A percentile compares a stretch with the other conserved stretches of the same genome.
Conservation (phyloP, 2,113 vertebrate genomes). For the Notothenia coriiceps region DNA sequence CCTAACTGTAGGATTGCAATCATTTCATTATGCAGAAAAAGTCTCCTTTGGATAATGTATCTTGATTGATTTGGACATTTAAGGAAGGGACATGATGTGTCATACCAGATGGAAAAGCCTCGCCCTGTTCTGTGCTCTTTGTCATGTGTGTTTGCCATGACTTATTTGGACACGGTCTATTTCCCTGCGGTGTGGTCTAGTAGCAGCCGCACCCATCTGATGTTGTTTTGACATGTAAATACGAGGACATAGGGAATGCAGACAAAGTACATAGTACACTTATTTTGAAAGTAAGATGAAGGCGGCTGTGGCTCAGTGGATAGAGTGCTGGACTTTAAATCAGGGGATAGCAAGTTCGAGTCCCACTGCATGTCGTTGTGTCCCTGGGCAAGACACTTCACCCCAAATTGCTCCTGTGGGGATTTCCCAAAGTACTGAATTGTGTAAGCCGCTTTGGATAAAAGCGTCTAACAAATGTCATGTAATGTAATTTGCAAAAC, state of each 20-base stretch:
- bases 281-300: background rate
- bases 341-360: no score
- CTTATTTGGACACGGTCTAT: slow-evolving; percentile 18
- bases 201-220: background rate
- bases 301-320: no score
- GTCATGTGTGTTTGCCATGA: background rate
- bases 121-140: background rate
- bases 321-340: no score
- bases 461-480: no score
- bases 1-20: background rate
- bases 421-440: no score
- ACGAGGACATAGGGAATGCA: background rate
- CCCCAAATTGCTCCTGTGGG: no score
- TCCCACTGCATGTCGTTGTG: no score
- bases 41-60: no score
- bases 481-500: background rate
- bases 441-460: no score
- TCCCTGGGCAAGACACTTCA: no score
- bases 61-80: background rate
- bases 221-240: slow-evolving; percentile 9
- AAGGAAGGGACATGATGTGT: background rate
- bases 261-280: background rate
- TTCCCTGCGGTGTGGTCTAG: background rate
- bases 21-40: background rate
- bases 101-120: background rate